Base-by-base conservation (phyloP, 2,888 invertebrate genomes). In the Brenthis hecate region DNA sequence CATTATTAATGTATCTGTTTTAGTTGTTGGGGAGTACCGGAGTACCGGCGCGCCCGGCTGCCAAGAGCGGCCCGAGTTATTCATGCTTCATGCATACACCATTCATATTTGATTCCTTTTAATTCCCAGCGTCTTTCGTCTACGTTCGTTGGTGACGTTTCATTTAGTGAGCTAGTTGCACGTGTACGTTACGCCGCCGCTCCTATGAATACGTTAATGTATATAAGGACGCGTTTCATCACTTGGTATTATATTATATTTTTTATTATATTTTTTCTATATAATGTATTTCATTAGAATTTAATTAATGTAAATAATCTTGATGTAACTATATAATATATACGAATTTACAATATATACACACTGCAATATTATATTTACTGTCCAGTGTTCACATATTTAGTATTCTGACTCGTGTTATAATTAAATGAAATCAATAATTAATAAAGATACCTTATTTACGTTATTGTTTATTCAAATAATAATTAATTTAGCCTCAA, bases 1-100 rank as follows among this genome's bases (percentile, higher is more conserved):
- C 86, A 92, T 92, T 92, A 92, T 89, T 91, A 92, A 92, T 92
- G 92, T 89, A 92, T 86, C 89, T 88, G 87, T 89, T 92, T 91
- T 91, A 92, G 92, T 91, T 91, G 88, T 89, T 85, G 85, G 87
- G 85, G 86, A 87, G 88, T 83, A 83, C 53, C 61, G 61, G 61
- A 51, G 58, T 48, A 58, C 82, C 79, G 86, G 85, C 84, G 86
- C 85, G 85, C 84, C 85, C 82, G 83, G 81, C 82, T 83, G 85
- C 84, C 88, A 83, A 83, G 86, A 83, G 84, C 83, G 80, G 78
- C 80, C 80, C 76, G 79, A 76, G 84, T 85, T 85, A 83, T 87
- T 89, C 91, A 91, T 91, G 85, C 85, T 89, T 88, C 88, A 89
- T 92, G 90, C 85, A 91, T 85, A 84, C 78, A 81, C 82, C 84